Evolutionary conservation across 2,888 invertebrate genomes (phyloP).

Genomic region (Theristus sp.): DNA sequence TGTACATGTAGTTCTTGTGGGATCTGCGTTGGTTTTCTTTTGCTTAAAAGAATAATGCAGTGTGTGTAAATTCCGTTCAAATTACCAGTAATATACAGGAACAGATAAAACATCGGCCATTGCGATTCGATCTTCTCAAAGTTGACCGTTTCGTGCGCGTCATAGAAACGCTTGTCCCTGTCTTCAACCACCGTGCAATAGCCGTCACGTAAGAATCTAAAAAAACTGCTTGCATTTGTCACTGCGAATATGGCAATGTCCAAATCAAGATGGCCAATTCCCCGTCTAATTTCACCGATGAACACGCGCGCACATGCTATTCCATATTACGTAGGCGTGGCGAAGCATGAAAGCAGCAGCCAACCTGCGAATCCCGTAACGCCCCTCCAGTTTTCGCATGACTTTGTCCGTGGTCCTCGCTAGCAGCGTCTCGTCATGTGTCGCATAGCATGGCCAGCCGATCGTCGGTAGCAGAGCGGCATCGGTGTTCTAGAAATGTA

Average conservation of each 20-base stretch:
- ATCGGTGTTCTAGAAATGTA: constrained; percentile 60
- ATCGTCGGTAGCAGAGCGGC: constrained; percentile 73
- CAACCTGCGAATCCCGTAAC: constrained; percentile 84
- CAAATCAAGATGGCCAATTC: too few species aligned
- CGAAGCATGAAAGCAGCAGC: too few species aligned
- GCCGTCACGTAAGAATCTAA: constrained; percentile 67
- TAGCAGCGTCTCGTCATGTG: constrained; percentile 77
- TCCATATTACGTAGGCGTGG: too few species aligned
- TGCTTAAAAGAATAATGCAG: constrained; percentile 7
- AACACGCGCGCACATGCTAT: too few species aligned
- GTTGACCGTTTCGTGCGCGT: constrained; percentile 68
- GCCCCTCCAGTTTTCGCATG: constrained; percentile 47
- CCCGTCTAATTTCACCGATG: too few species aligned
- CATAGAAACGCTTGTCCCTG: constrained; percentile 54
- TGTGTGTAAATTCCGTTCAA: constrained; percentile 6
- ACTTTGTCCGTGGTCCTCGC: constrained; percentile 61
- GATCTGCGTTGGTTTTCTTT: too few species aligned
- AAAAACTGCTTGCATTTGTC: too few species aligned
- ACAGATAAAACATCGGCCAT: constrained; percentile 89
- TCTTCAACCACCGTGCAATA: constrained; percentile 74
- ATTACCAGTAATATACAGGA: constrained; percentile 80
- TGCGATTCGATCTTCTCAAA: constrained; percentile 91
- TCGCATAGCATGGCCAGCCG: constrained; percentile 92
- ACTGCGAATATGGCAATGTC: not conserved
- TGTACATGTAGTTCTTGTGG: too few species aligned